Conservation (phyloP, 1,140 invertebrate species). For the Cyclargus thomasi region DNA sequence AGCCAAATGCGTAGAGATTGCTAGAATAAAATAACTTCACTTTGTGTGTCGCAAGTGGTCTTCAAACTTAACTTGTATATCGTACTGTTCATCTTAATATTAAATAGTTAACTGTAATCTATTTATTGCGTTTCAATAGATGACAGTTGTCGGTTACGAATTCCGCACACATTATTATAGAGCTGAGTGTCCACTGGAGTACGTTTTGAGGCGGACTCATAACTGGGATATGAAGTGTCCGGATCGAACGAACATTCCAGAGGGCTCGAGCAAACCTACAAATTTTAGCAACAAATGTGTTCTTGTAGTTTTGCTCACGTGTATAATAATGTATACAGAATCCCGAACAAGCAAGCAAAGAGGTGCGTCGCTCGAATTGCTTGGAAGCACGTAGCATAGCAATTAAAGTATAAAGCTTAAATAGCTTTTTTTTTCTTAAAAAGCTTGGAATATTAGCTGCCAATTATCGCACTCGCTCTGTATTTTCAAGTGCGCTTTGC, state of each 20-base stretch:
- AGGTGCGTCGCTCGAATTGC: not conserved
- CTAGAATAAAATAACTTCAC: conserved; percentile 34
- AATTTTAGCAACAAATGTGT: not conserved
- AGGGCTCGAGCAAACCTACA: not conserved
- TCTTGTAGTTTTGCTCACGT: not conserved
- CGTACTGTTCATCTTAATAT: conserved; percentile 67
- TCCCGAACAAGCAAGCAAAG: conserved; percentile 5
- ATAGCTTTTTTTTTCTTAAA: not conserved
- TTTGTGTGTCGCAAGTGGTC: conserved; percentile 73
- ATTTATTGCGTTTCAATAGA: conserved; percentile 36
- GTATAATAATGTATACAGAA: conserved; percentile 1
- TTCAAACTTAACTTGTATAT: conserved; percentile 52
- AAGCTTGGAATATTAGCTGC: not conserved
- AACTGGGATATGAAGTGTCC: not conserved
- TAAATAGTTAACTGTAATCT: conserved; percentile 36
- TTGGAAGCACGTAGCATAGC: not conserved
- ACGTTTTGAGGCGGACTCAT: not conserved
- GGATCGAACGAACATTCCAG: not conserved
- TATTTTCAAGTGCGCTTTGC: not conserved
- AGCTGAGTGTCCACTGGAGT: not conserved
- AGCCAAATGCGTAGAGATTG: conserved; percentile 52
- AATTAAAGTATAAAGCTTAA: not conserved
- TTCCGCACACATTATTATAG: conserved; percentile 10
- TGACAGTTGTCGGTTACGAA: conserved; percentile 42
- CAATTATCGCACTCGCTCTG: not conserved